Base-by-base conservation (phyloP, 2,113 vertebrate genomes). In the Psittacara wagleri region DNA sequence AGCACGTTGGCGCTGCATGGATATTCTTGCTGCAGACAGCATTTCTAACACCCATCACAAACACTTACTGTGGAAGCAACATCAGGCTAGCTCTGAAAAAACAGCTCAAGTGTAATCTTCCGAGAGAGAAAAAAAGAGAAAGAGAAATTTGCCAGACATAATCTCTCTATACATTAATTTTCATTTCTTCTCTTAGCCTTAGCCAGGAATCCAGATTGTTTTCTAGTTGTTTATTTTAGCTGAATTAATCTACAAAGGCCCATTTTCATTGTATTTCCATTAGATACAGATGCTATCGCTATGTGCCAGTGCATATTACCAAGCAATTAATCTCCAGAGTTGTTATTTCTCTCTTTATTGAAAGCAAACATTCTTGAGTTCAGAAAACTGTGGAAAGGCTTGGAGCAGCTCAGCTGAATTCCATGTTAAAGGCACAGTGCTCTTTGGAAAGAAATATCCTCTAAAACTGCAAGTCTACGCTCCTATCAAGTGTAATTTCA, bases 251-350 rank as follows among this genome's bases (percentile, higher is more conserved):
- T 93, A 90, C 3, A 0, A 89, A 87, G 39, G 57, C 49, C 55
- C 22, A 68, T 90, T 96, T 74, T 72, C 37, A 62, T 16, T 49
- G n/a, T 66, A 68, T 87, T 72, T 95, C 81, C 35, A 68, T 81
- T 49, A 95, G 95, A 89, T 86, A 90, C 76, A 91, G 57, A 94
- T 96, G 66, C 82, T 78, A 68, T 74, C 74, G 73, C 55, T 86
- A n/a, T 54, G 54, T 90, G 75, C 54, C 74, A 94, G 68, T 85
- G 66, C 61, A 88, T 73, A 57, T 91, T 90, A 88, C 52, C 41
- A 80, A 79, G 80, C 73, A 93, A 96, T 95, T 92, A 86, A 92
- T 96, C 86, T 92, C 63, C 64, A 62, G 88, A 91, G 37, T 74
- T 95, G 81, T 78, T 86, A 86, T 59, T 92, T 85, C 14, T 49